Conservation (phyloP, 2,113 vertebrate species). For the Erpornis zantholeuca region DNA sequence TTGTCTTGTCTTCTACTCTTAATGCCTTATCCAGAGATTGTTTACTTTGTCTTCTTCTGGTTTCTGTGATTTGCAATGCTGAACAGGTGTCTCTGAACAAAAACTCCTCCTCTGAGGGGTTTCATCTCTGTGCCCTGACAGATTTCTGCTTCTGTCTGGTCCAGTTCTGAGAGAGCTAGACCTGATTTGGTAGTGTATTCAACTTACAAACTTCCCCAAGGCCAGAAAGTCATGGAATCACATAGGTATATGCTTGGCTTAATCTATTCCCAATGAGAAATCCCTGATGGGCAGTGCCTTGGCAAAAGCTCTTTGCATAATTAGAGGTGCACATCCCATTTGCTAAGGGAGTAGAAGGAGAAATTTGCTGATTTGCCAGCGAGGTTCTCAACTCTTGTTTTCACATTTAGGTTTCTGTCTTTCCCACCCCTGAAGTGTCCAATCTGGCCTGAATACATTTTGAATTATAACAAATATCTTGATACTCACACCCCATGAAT, state of each 20-base stretch:
- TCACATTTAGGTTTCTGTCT: slow-evolving; percentile 31
- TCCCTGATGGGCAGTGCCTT: slow-evolving; percentile 76
- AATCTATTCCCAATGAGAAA: slow-evolving; percentile 81
- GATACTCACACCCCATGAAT: slow-evolving; percentile 67
- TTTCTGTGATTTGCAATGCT: neutral
- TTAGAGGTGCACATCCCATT: slow-evolving; percentile 71
- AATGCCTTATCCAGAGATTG: neutral
- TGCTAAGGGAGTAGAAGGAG: slow-evolving; percentile 7
- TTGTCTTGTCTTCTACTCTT: neutral
- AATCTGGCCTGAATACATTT: slow-evolving; percentile 77
- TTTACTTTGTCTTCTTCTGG: neutral
- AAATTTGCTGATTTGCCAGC: neutral
- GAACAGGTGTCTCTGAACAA: neutral
- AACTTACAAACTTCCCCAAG: slow-evolving; percentile 76
- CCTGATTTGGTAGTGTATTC: slow-evolving; percentile 73
- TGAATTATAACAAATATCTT: slow-evolving; percentile 85
- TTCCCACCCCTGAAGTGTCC: slow-evolving; percentile 48
- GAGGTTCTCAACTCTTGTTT: slow-evolving; percentile 19
- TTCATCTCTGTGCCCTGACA: neutral
- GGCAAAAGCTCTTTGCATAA: slow-evolving; percentile 75
- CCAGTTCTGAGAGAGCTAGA: neutral
- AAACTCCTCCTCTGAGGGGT: neutral
- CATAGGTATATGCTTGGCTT: slow-evolving; percentile 80
- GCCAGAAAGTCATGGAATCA: slow-evolving; percentile 70
- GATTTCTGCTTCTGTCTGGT: neutral